These are phyloP conservation scores for Artibeus jamaicensis DNA, from an alignment of 2,797 vertebrate species.

Conservation along the genomic window DNA sequence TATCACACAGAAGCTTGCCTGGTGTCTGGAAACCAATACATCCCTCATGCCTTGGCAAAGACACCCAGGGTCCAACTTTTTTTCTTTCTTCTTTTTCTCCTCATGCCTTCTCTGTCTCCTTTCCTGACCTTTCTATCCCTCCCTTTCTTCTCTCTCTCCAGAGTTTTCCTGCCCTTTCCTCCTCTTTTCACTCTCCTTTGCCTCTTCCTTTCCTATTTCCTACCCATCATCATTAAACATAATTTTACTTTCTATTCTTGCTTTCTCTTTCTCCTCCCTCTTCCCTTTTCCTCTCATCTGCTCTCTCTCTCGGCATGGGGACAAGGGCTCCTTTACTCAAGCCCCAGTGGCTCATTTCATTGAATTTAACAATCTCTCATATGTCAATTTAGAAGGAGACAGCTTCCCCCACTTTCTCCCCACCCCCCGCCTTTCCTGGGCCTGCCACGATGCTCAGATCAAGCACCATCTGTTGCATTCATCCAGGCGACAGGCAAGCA, in stretches of 20 bases:
- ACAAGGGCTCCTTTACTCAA: background rate
- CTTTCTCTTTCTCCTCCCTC: background rate
- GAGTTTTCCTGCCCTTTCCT: background rate
- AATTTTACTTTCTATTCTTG: background rate
- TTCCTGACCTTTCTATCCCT: background rate
- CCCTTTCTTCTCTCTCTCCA: accelerated
- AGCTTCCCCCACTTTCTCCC: background rate
- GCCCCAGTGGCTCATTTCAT: background rate
- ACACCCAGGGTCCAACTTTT: accelerated
- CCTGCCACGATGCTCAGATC: background rate
- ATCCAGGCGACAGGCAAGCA: background rate
- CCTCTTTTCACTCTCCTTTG: background rate
- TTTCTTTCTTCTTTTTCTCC: background rate
- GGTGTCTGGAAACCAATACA: background rate
- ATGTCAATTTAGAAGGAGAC: constrained; percentile 34
- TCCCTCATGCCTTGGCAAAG: background rate
- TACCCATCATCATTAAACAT: background rate
- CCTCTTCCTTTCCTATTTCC: background rate
- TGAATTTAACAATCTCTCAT: constrained; percentile 36
- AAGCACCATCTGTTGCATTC: constrained; percentile 51
- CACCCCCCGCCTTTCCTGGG: background rate
- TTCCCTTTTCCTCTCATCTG: background rate
- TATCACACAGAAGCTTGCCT: background rate
- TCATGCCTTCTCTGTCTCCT: background rate
- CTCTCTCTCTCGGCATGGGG: background rate